phyloP scores from a whole-genome alignment of 2,113 vertebrate genomes.

The Ctenomys sociabilis region DNA sequence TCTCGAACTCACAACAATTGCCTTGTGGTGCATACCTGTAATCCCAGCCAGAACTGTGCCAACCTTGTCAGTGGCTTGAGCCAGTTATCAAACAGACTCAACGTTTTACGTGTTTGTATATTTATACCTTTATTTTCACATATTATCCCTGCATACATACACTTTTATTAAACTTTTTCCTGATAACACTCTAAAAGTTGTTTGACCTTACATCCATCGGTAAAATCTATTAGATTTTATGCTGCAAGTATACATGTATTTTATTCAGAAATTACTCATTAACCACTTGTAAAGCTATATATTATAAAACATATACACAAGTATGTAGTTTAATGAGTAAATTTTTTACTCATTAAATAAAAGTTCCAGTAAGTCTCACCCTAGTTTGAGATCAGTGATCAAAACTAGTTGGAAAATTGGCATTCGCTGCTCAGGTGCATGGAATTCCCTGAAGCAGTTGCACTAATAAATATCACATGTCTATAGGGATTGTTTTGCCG shows the following conservation, averaged over 20 bases:
- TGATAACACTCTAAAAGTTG: background rate
- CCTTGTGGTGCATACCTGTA: no score
- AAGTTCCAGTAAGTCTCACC: background rate
- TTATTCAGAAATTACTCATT: background rate
- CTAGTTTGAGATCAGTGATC: background rate
- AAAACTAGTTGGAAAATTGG: constrained; percentile 7
- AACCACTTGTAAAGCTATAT: background rate
- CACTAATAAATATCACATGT: constrained; percentile 29
- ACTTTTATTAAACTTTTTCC: background rate
- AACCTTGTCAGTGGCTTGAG: no score
- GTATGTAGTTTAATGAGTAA: background rate
- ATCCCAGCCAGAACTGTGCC: no score
- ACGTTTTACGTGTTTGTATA: no score
- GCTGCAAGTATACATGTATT: background rate
- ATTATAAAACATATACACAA: background rate
- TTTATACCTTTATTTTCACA: background rate
- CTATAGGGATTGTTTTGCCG: constrained; percentile 55
- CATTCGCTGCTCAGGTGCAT: background rate
- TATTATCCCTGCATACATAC: background rate
- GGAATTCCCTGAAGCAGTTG: constrained; percentile 13
- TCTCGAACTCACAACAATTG: no score
- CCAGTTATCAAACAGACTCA: no score
- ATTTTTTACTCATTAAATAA: constrained; percentile 14
- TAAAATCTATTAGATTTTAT: background rate
- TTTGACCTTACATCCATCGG: background rate